phyloP scores from a whole-genome alignment of 2,113 vertebrate species.

The Thalassoma bifasciatum region DNA sequence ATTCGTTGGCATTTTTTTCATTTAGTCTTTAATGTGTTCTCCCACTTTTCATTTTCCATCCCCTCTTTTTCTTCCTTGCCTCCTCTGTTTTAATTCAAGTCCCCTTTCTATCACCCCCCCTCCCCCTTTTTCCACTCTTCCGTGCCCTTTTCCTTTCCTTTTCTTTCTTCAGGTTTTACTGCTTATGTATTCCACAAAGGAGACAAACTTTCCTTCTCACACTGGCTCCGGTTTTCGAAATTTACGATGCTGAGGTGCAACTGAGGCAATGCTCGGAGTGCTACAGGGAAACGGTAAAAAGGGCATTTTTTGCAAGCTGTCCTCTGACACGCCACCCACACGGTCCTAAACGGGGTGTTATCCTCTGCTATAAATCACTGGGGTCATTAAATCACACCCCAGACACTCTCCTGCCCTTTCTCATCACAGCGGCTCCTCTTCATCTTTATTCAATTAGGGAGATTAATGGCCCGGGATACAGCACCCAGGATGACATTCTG shows the following conservation, averaged over 20 bases:
- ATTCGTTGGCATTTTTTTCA: background rate
- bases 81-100: background rate
- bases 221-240: constrained; percentile 43
- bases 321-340: constrained; percentile 69
- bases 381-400: constrained; percentile 72
- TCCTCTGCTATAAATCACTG: constrained; percentile 76
- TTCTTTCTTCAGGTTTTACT: background rate
- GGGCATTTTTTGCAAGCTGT: constrained; percentile 68
- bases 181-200: constrained; percentile 44
- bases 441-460: constrained; percentile 78
- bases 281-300: constrained; percentile 51
- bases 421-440: constrained; percentile 70
- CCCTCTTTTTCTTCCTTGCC: constrained; percentile 21
- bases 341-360: constrained; percentile 61
- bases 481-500: constrained; percentile 62
- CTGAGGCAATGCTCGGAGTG: constrained; percentile 44
- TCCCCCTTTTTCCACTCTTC: background rate
- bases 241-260: constrained; percentile 73
- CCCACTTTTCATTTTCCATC: background rate
- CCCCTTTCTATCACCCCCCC: background rate
- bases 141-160: background rate
- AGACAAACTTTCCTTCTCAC: constrained; percentile 49
- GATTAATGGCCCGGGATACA: constrained; percentile 67
- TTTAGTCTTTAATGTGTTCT: background rate
- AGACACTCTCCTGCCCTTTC: constrained; percentile 74